Percentiles rank a stretch among this genome's conserved stretches.
These are phyloP conservation scores for Martes martes DNA, from an alignment of 2,113 vertebrate species.

Conservation along the genomic window DNA sequence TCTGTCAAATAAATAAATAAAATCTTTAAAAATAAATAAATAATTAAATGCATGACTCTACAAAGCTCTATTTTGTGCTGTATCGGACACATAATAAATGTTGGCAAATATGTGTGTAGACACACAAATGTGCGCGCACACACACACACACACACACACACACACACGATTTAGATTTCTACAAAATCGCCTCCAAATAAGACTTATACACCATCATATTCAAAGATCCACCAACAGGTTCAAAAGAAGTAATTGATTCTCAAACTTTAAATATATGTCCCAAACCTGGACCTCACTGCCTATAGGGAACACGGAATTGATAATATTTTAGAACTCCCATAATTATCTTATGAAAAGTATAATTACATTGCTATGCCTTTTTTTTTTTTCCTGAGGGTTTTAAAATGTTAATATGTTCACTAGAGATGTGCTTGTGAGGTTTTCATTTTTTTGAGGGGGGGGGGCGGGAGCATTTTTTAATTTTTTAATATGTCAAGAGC, in stretches of 20 bases:
- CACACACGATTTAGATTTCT: not conserved
- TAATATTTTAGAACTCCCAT: slow-evolving; percentile 41
- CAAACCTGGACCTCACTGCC: not conserved
- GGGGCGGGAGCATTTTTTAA: not conserved
- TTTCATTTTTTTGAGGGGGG: not conserved
- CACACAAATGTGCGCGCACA: not conserved
- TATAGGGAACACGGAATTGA: slow-evolving; percentile 16
- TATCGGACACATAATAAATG: not conserved
- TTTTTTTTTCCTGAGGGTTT: not conserved
- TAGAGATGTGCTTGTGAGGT: not conserved
- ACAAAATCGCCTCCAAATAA: not conserved
- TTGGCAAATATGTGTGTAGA: fast-evolving
- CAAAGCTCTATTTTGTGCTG: not conserved
- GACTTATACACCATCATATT: not conserved
- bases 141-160: not conserved
- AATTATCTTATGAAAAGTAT: slow-evolving; percentile 57
- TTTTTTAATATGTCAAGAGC: not conserved
- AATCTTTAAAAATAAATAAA: too few relatives aligned
- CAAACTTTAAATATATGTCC: slow-evolving; percentile 36
- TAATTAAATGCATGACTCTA: too few relatives aligned
- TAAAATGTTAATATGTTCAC: slow-evolving; percentile 27
- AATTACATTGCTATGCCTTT: slow-evolving; percentile 43
- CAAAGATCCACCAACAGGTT: not conserved
- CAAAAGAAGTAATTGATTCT: slow-evolving; percentile 44
- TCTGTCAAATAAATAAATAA: too few relatives aligned